Evolutionary conservation across 2,888 invertebrate species (phyloP).

Genomic region (Stratiomys singularior): DNA sequence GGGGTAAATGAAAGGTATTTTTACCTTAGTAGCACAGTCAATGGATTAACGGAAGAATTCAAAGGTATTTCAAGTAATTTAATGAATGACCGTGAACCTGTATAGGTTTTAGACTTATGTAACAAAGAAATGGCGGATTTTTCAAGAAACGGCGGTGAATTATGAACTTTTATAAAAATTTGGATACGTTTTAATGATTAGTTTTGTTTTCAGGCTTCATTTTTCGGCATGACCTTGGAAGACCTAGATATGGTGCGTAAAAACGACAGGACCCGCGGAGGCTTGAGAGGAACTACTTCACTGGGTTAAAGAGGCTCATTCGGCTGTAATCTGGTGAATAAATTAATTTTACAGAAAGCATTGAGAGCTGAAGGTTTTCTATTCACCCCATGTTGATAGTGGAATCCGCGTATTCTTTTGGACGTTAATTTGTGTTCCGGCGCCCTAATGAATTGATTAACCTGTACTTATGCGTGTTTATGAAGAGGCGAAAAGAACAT

Average conservation of each 20-base stretch:
- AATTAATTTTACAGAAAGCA: too few species aligned
- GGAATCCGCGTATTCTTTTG: too few species aligned
- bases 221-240: neutral
- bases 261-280: neutral
- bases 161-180: neutral
- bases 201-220: neutral
- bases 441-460: too few species aligned
- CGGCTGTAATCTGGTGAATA: too few species aligned
- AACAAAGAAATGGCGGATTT: neutral
- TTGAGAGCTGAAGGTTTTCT: too few species aligned
- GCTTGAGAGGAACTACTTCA: too few species aligned
- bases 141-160: neutral
- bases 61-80: neutral
- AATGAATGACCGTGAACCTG: conserved; percentile 24
- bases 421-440: too few species aligned
- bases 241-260: neutral
- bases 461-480: too few species aligned
- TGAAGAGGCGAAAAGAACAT: too few species aligned
- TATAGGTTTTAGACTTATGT: neutral
- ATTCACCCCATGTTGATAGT: too few species aligned
- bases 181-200: neutral
- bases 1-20: conserved; percentile 3
- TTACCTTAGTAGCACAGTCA: neutral
- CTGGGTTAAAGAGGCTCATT: too few species aligned
- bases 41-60: conserved; percentile 19